These are phyloP conservation scores for Cryptus armator DNA, from an alignment of 2,888 invertebrate species.

Conservation along the genomic window DNA sequence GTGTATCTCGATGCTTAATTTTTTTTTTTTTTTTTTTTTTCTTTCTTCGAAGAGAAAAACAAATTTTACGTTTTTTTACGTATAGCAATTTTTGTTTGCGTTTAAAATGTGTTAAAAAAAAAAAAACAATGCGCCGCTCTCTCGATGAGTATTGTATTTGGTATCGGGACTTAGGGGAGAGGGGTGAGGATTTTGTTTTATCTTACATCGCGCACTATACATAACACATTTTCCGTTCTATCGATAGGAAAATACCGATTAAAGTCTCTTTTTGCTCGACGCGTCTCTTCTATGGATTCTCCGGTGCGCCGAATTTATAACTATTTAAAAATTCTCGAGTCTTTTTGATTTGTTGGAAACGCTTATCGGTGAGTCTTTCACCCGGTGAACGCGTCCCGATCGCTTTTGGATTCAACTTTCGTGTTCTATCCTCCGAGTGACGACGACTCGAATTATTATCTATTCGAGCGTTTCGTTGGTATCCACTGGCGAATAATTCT, in stretches of 20 bases:
- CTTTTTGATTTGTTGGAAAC: constrained; percentile 7
- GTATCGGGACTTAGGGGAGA: neutral
- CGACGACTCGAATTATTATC: neutral
- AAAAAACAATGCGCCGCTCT: constrained; percentile 39
- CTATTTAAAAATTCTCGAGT: constrained; percentile 15
- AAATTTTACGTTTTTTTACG: neutral
- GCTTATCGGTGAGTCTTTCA: neutral
- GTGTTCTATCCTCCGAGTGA: neutral
- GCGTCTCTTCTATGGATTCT: neutral
- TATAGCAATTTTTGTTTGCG: neutral
- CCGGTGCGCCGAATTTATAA: constrained; percentile 3
- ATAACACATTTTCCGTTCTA: neutral
- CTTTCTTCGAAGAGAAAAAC: neutral
- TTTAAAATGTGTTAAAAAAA: constrained; percentile 31
- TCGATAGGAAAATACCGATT: neutral
- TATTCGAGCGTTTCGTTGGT: neutral
- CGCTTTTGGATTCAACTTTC: neutral
- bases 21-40: too few relatives aligned
- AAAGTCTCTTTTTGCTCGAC: neutral
- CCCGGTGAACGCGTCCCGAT: neutral
- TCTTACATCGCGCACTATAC: neutral
- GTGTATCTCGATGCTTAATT: neutral
- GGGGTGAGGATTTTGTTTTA: neutral
- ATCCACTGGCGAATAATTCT: neutral
- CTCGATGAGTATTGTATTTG: constrained; percentile 57